Evolutionary conservation across 2,888 invertebrate species (phyloP).

Genomic region (Cyclophora albipunctata): DNA sequence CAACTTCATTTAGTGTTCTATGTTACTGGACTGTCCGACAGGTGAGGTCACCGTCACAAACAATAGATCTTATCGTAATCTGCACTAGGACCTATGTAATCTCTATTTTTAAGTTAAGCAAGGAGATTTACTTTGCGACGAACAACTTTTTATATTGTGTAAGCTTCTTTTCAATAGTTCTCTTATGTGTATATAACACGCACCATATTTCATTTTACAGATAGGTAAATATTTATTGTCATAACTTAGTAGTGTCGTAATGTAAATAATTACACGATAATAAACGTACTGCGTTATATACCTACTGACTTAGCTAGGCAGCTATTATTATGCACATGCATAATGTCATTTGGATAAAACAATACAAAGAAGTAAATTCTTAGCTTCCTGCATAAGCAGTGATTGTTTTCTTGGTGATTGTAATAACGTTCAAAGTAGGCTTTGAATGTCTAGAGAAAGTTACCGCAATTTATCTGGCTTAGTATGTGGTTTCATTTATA

Average conservation of each 20-base stretch:
- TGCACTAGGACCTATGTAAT: slow-evolving; percentile 22
- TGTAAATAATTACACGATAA: too few relatives aligned
- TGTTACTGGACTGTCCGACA: slow-evolving; percentile 33
- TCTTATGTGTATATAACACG: too few relatives aligned
- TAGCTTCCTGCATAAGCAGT: slow-evolving; percentile 6
- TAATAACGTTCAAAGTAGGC: slow-evolving; percentile 19
- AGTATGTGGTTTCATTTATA: slow-evolving; percentile 14
- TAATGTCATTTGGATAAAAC: too few relatives aligned
- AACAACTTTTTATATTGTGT: slow-evolving; percentile 3
- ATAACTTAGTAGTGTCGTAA: too few relatives aligned
- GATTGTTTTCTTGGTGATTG: slow-evolving; percentile 39
- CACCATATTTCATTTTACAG: too few relatives aligned
- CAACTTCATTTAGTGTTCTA: slow-evolving; percentile 40
- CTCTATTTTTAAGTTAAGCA: slow-evolving; percentile 34
- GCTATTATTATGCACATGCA: too few relatives aligned
- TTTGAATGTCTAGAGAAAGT: slow-evolving; percentile 46
- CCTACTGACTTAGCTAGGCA: too few relatives aligned
- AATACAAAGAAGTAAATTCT: too few relatives aligned
- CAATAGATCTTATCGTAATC: slow-evolving; percentile 8
- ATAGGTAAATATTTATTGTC: too few relatives aligned
- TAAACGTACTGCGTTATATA: too few relatives aligned
- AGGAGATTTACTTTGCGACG: slow-evolving; percentile 20
- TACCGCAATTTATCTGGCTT: slow-evolving; percentile 26
- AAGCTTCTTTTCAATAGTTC: slow-evolving; percentile 1
- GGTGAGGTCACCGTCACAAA: slow-evolving; percentile 31